Percentiles rank a stretch among this genome's conserved stretches.
phyloP scores from a whole-genome alignment of 1,140 invertebrate species.

The Coboldia fuscipes region DNA sequence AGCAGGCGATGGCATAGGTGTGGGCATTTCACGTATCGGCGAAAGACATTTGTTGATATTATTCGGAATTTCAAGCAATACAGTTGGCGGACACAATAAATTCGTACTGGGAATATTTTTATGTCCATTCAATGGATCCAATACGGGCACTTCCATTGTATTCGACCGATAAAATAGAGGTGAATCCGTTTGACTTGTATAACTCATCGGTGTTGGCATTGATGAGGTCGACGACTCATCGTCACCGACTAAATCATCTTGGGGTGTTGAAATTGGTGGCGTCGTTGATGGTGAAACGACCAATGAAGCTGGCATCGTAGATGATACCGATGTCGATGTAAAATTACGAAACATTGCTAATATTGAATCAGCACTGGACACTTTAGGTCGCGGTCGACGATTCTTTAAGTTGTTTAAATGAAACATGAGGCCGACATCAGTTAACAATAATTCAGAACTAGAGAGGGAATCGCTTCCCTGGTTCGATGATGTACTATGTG shows the following conservation, averaged over 20 bases:
- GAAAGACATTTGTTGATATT: constrained; percentile 47
- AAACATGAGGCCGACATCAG: constrained; percentile 21
- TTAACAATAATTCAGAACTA: constrained; percentile 33
- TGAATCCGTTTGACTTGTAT: constrained; percentile 30
- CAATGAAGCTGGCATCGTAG: constrained; percentile 25
- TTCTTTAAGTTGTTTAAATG: constrained; percentile 2
- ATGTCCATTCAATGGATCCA: constrained; percentile 39
- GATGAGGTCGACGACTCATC: constrained; percentile 37
- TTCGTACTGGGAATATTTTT: constrained; percentile 27
- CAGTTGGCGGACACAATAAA: constrained; percentile 38
- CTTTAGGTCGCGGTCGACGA: constrained; percentile 23
- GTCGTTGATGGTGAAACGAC: constrained; percentile 35
- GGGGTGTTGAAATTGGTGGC: constrained; percentile 40
- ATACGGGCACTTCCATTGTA: constrained; percentile 38
- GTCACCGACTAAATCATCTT: constrained; percentile 36
- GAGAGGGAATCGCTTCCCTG: constrained; percentile 47
- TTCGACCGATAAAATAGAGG: constrained; percentile 22
- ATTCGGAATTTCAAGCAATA: constrained; percentile 46
- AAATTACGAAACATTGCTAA: constrained; percentile 49
- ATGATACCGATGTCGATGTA: constrained; percentile 27
- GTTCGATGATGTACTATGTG: constrained; percentile 38
- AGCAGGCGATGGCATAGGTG: constrained; percentile 40
- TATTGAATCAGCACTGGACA: constrained; percentile 48
- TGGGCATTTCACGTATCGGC: constrained; percentile 47
- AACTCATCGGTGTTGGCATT: constrained; percentile 29